Conservation (phyloP, 2,888 invertebrate species). For the Pristionchus mayeri region DNA sequence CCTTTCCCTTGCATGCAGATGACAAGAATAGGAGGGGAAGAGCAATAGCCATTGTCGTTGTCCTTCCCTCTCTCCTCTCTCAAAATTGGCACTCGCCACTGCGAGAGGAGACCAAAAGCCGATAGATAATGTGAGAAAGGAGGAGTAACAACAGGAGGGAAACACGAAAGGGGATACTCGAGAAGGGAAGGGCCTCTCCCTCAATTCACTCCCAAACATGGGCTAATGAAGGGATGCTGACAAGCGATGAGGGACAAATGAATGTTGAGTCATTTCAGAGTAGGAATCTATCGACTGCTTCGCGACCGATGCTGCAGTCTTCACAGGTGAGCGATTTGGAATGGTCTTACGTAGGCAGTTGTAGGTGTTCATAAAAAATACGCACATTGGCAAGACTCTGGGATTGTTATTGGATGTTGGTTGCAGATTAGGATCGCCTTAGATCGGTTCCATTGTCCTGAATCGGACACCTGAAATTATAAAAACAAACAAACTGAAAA, state of each 20-base stretch:
- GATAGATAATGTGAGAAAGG: slow-evolving; percentile 41
- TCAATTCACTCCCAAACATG: neutral
- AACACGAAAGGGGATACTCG: neutral
- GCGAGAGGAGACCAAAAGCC: slow-evolving; percentile 19
- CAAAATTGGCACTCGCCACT: neutral
- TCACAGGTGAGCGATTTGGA: slow-evolving; percentile 62
- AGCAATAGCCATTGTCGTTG: slow-evolving; percentile 33
- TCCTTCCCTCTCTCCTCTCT: slow-evolving; percentile 50
- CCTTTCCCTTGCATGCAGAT: neutral
- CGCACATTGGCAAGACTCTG: too few species aligned
- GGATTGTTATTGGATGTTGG: too few species aligned
- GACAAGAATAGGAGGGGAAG: slow-evolving; percentile 7
- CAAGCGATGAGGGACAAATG: neutral
- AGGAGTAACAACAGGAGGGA: neutral
- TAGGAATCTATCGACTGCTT: slow-evolving; percentile 59
- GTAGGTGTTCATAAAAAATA: too few species aligned
- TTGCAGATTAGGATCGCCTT: too few species aligned
- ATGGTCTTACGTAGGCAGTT: too few species aligned
- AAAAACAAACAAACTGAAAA: neutral
- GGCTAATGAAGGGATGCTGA: neutral
- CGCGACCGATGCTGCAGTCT: slow-evolving; percentile 65
- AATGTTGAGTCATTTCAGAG: slow-evolving; percentile 52
- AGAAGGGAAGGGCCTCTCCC: neutral
- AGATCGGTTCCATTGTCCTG: too few species aligned
- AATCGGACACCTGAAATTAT: too few species aligned